phyloP scores from a whole-genome alignment of 1,140 invertebrate species.

The Ceratina calcarata region DNA sequence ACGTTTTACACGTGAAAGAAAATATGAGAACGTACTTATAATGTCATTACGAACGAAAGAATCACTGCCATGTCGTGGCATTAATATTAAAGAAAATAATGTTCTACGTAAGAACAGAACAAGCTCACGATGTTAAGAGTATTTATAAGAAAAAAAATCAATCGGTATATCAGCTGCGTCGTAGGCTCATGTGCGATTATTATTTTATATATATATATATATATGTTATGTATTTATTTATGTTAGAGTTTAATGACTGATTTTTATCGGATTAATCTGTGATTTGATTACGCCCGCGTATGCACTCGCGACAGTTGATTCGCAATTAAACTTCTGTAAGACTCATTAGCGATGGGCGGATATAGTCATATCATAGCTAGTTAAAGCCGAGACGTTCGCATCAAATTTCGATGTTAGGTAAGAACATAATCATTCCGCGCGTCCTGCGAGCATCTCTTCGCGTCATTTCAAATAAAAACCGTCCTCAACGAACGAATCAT shows the following conservation, averaged over 20 bases:
- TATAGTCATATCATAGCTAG: slow-evolving; percentile 78
- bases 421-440: slow-evolving; percentile 39
- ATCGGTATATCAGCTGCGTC: slow-evolving; percentile 6
- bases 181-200: slow-evolving; percentile 26
- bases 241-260: slow-evolving; percentile 62
- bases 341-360: slow-evolving; percentile 74
- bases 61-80: slow-evolving; percentile 52
- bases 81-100: slow-evolving; percentile 27
- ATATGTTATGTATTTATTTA: slow-evolving; percentile 59
- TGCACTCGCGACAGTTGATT: no score
- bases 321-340: slow-evolving; percentile 51
- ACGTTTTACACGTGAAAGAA: slow-evolving; percentile 32
- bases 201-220: slow-evolving; percentile 32
- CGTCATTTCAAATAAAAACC: slow-evolving; percentile 44
- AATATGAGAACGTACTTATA: slow-evolving; percentile 40
- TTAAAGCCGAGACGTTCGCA: slow-evolving; percentile 70
- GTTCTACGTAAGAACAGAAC: slow-evolving; percentile 33
- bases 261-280: slow-evolving; percentile 60
- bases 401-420: slow-evolving; percentile 60
- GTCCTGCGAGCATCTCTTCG: slow-evolving; percentile 35
- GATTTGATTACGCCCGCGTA: slow-evolving; percentile 64
- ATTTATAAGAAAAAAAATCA: slow-evolving; percentile 28
- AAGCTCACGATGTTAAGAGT: slow-evolving; percentile 34
- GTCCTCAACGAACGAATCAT: slow-evolving; percentile 49
- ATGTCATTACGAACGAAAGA: slow-evolving; percentile 35